Conservation (phyloP, 2,797 vertebrate species). For the Ficedula albicollis region DNA sequence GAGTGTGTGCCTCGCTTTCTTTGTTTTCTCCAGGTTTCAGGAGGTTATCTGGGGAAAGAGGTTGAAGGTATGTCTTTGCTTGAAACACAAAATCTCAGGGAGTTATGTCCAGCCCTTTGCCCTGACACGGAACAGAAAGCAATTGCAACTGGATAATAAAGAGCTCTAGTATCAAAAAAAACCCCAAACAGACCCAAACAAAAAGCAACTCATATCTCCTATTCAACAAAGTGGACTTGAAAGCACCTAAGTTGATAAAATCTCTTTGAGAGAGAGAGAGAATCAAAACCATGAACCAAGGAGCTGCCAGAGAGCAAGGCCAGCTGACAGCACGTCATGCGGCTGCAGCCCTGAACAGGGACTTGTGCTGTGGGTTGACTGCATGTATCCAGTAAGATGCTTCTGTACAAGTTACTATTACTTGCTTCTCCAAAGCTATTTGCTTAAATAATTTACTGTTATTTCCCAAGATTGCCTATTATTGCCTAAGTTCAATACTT, state of each 20-base stretch:
- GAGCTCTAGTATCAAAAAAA: neutral
- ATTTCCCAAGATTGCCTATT: neutral
- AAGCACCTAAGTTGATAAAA: neutral
- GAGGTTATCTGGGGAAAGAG: neutral
- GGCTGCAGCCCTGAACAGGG: neutral
- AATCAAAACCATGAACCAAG: neutral
- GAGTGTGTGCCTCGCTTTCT: neutral
- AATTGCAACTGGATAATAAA: neutral
- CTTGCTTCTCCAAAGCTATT: neutral
- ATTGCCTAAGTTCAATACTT: neutral
- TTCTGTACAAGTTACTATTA: neutral
- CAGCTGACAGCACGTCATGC: accelerated
- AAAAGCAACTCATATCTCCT: neutral
- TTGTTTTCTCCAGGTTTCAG: neutral
- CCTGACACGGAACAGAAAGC: neutral
- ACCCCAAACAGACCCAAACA: neutral
- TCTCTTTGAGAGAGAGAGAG: neutral
- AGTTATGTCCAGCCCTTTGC: neutral
- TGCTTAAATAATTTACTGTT: neutral
- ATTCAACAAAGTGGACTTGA: neutral
- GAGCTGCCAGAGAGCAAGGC: neutral
- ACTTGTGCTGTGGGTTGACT: neutral
- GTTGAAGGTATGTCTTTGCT: neutral
- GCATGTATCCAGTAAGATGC: neutral
- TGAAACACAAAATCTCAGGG: neutral